A percentile compares a stretch with the other conserved stretches of the same genome.
Conservation (phyloP, 1,140 invertebrate species). For the Drosophila biarmipes region DNA sequence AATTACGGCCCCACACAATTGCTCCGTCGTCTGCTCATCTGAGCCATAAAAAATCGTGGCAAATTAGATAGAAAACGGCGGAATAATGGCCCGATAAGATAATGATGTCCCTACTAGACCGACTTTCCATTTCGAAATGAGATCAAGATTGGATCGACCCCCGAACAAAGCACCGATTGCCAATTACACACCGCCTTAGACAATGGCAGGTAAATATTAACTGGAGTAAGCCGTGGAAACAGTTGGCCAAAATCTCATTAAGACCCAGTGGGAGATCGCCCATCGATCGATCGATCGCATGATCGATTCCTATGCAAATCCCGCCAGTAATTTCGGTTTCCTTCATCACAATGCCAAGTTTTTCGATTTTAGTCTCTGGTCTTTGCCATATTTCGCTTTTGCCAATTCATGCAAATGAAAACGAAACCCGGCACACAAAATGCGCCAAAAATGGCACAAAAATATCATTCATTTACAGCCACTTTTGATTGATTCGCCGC, state of each 20-base stretch:
- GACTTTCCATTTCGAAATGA: conserved; percentile 74
- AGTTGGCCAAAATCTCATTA: conserved; percentile 72
- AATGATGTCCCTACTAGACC: conserved; percentile 50
- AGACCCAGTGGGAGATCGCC: conserved; percentile 66
- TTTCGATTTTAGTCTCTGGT: conserved; percentile 28
- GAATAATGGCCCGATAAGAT: conserved; percentile 62
- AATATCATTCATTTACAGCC: conserved; percentile 67
- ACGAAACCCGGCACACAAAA: conserved; percentile 67
- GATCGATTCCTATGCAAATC: conserved; percentile 74
- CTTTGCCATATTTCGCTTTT: conserved; percentile 41
- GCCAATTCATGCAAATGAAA: conserved; percentile 80
- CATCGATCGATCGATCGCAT: conserved; percentile 41
- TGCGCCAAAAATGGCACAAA: conserved; percentile 44
- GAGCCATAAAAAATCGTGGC: conserved; percentile 66
- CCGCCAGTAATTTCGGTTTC: conserved; percentile 49
- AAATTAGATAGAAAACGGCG: conserved; percentile 53
- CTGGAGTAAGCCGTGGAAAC: conserved; percentile 70
- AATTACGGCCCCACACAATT: conserved; percentile 57
- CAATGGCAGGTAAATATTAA: conserved; percentile 75
- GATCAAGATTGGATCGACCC: conserved; percentile 65
- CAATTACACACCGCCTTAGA: conserved; percentile 60
- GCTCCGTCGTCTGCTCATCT: conserved; percentile 38
- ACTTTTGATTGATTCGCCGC: conserved; percentile 77
- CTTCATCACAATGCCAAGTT: conserved; percentile 45
- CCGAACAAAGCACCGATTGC: conserved; percentile 51